Evolutionary conservation across 1,140 invertebrate genomes (phyloP).

Genomic region (Trinorchestia longiramus): DNA sequence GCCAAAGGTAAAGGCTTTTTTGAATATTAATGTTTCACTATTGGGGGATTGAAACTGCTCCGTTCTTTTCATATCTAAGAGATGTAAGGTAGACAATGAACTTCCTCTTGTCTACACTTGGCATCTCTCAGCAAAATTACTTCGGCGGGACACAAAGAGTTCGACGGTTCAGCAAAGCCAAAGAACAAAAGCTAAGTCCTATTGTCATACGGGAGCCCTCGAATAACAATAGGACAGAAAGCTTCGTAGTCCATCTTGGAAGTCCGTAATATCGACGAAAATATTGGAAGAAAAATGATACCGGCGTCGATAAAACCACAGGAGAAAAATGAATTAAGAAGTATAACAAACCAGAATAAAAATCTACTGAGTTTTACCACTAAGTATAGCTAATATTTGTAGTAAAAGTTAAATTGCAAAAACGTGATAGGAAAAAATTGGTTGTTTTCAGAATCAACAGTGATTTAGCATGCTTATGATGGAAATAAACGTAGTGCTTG

Average conservation of each 20-base stretch:
- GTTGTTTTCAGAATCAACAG: neutral
- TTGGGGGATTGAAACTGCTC: neutral
- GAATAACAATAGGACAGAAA: neutral
- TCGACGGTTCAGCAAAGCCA: neutral
- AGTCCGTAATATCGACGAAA: neutral
- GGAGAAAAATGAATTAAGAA: neutral
- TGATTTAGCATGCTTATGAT: neutral
- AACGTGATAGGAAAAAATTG: neutral
- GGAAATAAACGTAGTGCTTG: neutral
- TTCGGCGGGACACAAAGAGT: neutral
- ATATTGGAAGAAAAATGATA: conserved; percentile 5
- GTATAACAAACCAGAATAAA: neutral
- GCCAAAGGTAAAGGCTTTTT: neutral
- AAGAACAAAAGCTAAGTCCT: neutral
- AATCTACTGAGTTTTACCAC: neutral
- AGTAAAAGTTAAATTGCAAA: neutral
- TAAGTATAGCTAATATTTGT: neutral
- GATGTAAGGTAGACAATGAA: neutral
- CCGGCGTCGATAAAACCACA: neutral
- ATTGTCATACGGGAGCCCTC: conserved; percentile 19
- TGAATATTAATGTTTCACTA: neutral
- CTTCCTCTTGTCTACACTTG: neutral
- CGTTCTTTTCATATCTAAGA: neutral
- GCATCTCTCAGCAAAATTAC: neutral
- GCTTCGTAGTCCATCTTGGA: neutral